Base-by-base conservation (phyloP, 1,140 invertebrate species). In the Sitobion miscanthi region DNA sequence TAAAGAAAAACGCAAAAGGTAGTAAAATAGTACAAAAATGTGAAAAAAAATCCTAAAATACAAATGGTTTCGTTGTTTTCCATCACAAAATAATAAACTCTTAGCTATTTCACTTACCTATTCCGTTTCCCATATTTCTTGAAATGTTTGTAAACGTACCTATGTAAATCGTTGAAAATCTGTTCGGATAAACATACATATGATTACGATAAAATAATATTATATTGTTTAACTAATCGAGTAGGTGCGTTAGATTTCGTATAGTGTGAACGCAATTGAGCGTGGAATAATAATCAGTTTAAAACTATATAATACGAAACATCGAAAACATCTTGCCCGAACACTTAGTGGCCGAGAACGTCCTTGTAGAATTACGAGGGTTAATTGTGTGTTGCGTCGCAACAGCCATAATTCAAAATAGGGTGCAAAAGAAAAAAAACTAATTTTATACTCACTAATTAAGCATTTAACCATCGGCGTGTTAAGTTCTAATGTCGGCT, bases 391-490 rank as follows among this genome's bases (percentile, higher is more conserved):
- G 62, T 91, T 91, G 45, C 21, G 62, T 82, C 35, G 25, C 62
- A 49, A 42, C 62, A 52, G 69, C n/a, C 69, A 92, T 92, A 92
- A 92, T 92, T 92, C 90, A 92, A 92, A 92, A 92, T 77, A 35
- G 57, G 42, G 30, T 17, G 42, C 17, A 82, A 77, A 82, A 82
- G 45, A 92, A 92, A 82, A 82, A 38, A 91, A 35, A 83, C 69
- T 82, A 77, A 91, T 91, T 77, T 91, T 49, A 82, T 91, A 23
- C 57, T n/a, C 30, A 49, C 90, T 92, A 92, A 92, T 92, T 92
- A 92, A 8, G n/a, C 49, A 35, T 82, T 38, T 92, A 92, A 82
- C 45, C 90, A 25, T 83, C 35, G 42, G 20, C 3, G 90, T 45
- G 89, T 90, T n/a, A 90, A 69, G 47, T 90, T 69, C 38, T n/a